Base-by-base conservation (phyloP, 2,888 invertebrate species). In the Perizoma affinitatum region DNA sequence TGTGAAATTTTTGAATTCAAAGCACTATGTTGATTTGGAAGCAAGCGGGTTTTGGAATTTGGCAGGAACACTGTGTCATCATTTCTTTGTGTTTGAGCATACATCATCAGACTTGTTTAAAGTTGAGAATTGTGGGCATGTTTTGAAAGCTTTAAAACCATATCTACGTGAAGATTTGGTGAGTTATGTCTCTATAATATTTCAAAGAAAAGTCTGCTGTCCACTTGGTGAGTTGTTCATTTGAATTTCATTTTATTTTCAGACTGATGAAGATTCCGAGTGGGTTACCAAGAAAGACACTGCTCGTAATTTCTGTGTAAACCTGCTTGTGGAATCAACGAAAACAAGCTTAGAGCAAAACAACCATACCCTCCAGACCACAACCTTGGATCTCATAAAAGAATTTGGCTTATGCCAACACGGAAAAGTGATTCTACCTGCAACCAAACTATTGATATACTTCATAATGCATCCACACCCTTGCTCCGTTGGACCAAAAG, bases 401-500 rank as follows among this genome's bases (percentile, higher is more conserved):
- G 87, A 92, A 65, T 88, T 95, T 68, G 93, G 92, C 0, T 63
- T 84, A 22, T 80, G 83, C 54, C 74, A 74, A 5, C 82, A 84
- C 49, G 79, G 86, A 65, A 83, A 84, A 74, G 83, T 93, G 0
- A 70, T 93, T 35, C 76, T 93, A 58, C 87, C 91, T 8, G 79
- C 83, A 1, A 87, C 93, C 11, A 93, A 94, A 72, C 83, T 94
- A 8, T 79, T 95, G 0, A 89, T 94, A 7, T 93, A 94, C 73
- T 94, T 94, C 72, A 92, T 95, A 40, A 94, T 95, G 90, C 92
- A 95, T 70, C 94, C 94, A 8, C 93, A 93, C 4, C 63, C 63
- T 54, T 94, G 95, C 50, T 87, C 90, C 42, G 86, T 93, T 35
- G 87, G 92, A 6, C 88, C 93, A 1, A 93, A 93, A 72, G 95